Evolutionary conservation across 2,113 vertebrate genomes (phyloP), one percentile per base, ranked within the genome.

Genomic region (Notiomystis cincta): DNA sequence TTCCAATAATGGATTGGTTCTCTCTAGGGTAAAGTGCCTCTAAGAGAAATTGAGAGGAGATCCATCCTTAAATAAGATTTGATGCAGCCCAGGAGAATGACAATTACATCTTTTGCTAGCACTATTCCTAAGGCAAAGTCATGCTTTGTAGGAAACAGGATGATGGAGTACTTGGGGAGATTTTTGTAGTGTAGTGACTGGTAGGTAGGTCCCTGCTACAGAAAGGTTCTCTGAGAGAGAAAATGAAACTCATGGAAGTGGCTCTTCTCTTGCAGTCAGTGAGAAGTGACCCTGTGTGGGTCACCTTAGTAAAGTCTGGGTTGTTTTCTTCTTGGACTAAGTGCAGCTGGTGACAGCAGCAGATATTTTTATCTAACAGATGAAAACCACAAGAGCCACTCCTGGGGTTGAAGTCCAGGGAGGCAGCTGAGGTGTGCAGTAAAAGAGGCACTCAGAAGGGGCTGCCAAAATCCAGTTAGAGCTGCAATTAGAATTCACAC

Each of bases 61-160:
- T 87, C 93, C 83, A 90, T 83, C 95, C 95, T 96, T 96, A 97
- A 97, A 95, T 89, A 95, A 97, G 96, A 96, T 95, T 96, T 95
- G 83, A 92, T 83, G 82, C 88, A 70, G 82, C 94, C 76, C 64
- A 25, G 58, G 94, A 95, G 96, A 96, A 97, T 95, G 94, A 95
- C 92, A 97, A 97, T 96, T 95, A 89, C 83, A 76, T 82, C 70
- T 86, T 92, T 91, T 91, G 81, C 93, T 92, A 91, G 79, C 42
- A 42, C 31, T 78, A 0, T 89, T 91, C 66, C 73, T 60, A 83
- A 93, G 58, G 79, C 85, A 90, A 94, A 91, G 66, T 89, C 84
- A 22, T 66, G 79, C 82, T 92, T 64, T 89, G 57, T 86, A 66
- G 87, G 33, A 91, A 94, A 51, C 25, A 22, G 73, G 57, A 61